phyloP scores from a whole-genome alignment of 2,797 vertebrate genomes.

The Ibycter americanus region DNA sequence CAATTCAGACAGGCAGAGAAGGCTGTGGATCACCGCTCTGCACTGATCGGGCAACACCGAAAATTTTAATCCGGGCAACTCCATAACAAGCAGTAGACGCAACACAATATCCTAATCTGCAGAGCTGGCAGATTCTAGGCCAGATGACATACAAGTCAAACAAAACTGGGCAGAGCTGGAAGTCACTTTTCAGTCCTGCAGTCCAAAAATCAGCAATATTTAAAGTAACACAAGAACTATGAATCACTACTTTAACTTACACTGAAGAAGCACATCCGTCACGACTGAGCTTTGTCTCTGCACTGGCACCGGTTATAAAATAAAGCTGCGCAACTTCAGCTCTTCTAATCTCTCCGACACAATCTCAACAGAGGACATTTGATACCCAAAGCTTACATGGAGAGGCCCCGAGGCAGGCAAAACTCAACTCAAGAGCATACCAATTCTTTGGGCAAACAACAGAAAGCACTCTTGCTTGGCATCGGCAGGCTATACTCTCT shows the following conservation, averaged over 20 bases:
- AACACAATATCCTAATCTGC: conserved; percentile 47
- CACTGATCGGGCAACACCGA: not conserved
- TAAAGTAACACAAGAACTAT: conserved; percentile 20
- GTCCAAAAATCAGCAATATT: conserved; percentile 32
- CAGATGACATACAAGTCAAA: conserved; percentile 11
- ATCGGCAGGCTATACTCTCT: not conserved
- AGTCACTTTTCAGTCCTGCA: not conserved
- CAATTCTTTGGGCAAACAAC: not conserved
- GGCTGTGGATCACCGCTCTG: not conserved
- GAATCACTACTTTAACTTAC: conserved; percentile 32
- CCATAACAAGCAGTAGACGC: not conserved
- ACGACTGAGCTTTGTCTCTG: not conserved
- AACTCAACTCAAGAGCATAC: conserved; percentile 1
- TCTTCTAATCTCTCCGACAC: not conserved
- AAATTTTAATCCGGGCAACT: not conserved
- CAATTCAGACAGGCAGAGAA: not conserved
- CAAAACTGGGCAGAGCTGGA: conserved; percentile 15
- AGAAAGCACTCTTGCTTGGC: not conserved
- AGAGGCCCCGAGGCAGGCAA: not conserved
- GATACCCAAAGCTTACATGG: not conserved
- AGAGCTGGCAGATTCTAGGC: conserved; percentile 20
- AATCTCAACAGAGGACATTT: conserved; percentile 37
- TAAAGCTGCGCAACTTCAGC: not conserved
- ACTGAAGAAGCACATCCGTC: not conserved
- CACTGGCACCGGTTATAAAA: not conserved